Conservation (phyloP, 2,113 vertebrate species). For the Onychostoma macrolepis region DNA sequence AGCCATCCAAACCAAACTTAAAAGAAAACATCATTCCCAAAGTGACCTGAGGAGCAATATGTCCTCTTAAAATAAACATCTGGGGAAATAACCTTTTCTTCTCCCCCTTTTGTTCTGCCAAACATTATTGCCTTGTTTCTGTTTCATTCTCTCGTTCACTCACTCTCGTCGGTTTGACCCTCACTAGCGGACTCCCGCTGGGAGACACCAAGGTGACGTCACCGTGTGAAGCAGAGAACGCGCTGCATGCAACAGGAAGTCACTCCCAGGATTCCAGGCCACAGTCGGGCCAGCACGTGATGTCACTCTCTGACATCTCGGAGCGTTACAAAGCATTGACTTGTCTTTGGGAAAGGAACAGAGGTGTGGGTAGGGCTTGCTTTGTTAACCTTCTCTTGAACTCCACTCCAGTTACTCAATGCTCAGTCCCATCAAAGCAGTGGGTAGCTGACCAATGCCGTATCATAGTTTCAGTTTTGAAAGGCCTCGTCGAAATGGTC, state of each 20-base stretch:
- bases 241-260: constrained; percentile 65
- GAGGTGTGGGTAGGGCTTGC: constrained; percentile 54
- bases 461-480: constrained; percentile 31
- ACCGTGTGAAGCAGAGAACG: constrained; percentile 65
- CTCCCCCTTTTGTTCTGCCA: constrained; percentile 33
- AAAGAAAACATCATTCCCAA: constrained; percentile 51
- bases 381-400: constrained; percentile 58
- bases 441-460: not conserved
- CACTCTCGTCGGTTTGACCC: constrained; percentile 54
- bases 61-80: constrained; percentile 56
- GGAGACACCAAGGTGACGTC: constrained; percentile 64
- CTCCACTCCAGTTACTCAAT: constrained; percentile 44
- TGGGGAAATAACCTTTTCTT: constrained; percentile 45
- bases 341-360: constrained; percentile 52
- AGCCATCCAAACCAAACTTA: constrained; percentile 51
- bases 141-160: constrained; percentile 33
- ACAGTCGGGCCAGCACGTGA: constrained; percentile 48
- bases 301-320: constrained; percentile 59
- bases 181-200: constrained; percentile 46
- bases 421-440: constrained; percentile 35
- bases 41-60: constrained; percentile 46
- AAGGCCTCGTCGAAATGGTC: not conserved
- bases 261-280: constrained; percentile 64
- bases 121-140: constrained; percentile 30
- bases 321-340: constrained; percentile 43